Percentiles rank a stretch among this genome's conserved stretches.
Evolutionary conservation across 2,888 invertebrate species (phyloP).

Genomic region (Tenthredo distinguenda): DNA sequence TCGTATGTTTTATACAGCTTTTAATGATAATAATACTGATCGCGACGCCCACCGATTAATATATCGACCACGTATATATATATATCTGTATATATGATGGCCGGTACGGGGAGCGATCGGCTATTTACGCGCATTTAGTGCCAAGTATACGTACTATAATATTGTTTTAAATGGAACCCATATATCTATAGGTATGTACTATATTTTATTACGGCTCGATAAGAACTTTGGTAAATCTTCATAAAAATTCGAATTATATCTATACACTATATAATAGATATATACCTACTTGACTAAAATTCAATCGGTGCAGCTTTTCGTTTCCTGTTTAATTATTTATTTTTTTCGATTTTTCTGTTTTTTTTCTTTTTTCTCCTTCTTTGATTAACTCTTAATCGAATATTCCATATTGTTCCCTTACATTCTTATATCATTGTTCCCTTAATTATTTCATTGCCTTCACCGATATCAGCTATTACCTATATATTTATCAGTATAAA

Average conservation of each 20-base stretch:
- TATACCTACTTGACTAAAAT: conserved; percentile 13
- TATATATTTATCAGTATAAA: conserved; percentile 36
- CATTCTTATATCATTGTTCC: conserved; percentile 45
- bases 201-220: background rate
- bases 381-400: conserved; percentile 19
- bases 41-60: background rate
- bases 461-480: conserved; percentile 25
- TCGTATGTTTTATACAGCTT: background rate
- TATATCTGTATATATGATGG: background rate
- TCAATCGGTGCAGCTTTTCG: conserved; percentile 41
- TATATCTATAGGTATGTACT: background rate
- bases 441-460: conserved; percentile 3
- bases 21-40: background rate
- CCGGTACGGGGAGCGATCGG: background rate
- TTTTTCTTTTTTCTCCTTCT: conserved; percentile 18
- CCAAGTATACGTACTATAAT: background rate
- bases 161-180: conserved; percentile 3
- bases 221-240: conserved; percentile 25
- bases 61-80: background rate
- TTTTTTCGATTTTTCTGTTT: conserved; percentile 15
- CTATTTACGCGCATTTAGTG: conserved; percentile 11
- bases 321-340: background rate
- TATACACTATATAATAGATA: conserved; percentile 20
- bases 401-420: conserved; percentile 49
- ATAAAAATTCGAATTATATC: conserved; percentile 40